Base-by-base conservation (phyloP, 2,113 vertebrate genomes). In the Triplophysa tibetana region DNA sequence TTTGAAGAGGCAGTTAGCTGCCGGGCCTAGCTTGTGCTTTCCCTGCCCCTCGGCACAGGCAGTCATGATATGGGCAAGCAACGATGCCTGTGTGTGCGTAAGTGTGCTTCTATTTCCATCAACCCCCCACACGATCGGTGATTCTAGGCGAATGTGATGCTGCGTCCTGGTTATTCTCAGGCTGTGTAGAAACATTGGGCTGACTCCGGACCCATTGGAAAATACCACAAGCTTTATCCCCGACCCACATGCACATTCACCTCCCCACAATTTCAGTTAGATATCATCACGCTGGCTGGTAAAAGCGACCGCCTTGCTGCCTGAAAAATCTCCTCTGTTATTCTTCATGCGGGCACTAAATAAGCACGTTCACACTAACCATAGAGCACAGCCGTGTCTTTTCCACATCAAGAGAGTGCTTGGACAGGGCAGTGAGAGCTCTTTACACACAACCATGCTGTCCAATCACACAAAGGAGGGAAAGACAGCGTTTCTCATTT, bases 1-100 rank as follows among this genome's bases (percentile, higher is more conserved):
- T 77, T 77, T 77, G 19, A 66, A 77, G 48, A 77, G 75, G 62
- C 75, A 52, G 75, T 65, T 77, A 77, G 75, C 45, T 33, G 43
- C 75, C 75, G 65, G 11, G 62, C 61, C 48, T 54, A 54, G 43
- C 48, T 52, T 65, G 52, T 65, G 75, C 75, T 77, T 77, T 77
- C 14, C 48, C 45, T 50, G 45, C 45, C 75, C 45, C 48, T 77
- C 52, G 62, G 75, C 75, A 65, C 62, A 21, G 19, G 52, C 75
- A 65, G 58, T 54, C 62, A 77, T 65, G 43, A 77, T 65, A 66
- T 77, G 75, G 61, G 62, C 75, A 33, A 66, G 75, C 75, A 77
- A 54, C 14, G 75, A 77, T 77, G 75, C 48, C 75, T n/a, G 60
- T 5, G 43, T 76, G 43, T 4, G 24, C 64, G 54, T 62, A n/a